These are phyloP conservation scores for Herminia tarsipennalis DNA, from an alignment of 2,888 invertebrate species.

Conservation along the genomic window DNA sequence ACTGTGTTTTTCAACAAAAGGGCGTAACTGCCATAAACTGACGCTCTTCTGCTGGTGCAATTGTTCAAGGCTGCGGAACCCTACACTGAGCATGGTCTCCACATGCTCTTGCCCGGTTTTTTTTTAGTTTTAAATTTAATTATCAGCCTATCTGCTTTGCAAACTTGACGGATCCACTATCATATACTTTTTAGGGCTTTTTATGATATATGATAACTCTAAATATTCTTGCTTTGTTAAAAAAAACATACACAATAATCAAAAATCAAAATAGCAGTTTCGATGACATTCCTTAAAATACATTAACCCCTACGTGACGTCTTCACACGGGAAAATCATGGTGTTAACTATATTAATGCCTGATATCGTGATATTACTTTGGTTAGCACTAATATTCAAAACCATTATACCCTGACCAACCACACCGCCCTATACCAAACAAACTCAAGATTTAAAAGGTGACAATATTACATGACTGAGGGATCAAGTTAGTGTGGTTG, in stretches of 20 bases:
- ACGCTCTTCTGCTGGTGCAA: too few relatives aligned
- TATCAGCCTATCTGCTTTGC: too few relatives aligned
- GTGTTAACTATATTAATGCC: conserved; percentile 78
- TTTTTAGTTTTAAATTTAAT: too few relatives aligned
- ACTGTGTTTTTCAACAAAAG: too few relatives aligned
- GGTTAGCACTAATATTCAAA: conserved; percentile 56
- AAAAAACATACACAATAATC: neutral
- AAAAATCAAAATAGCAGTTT: conserved; percentile 9
- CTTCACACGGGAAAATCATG: conserved; percentile 75
- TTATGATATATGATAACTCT: too few relatives aligned
- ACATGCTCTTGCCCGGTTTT: too few relatives aligned
- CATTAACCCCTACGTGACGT: conserved; percentile 42
- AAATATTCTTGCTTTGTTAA: too few relatives aligned
- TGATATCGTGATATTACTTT: conserved; percentile 57
- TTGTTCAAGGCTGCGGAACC: too few relatives aligned
- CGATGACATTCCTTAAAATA: conserved; percentile 36
- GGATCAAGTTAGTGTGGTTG: conserved; percentile 44
- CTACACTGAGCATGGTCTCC: too few relatives aligned
- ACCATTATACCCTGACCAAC: conserved; percentile 36
- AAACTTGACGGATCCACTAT: too few relatives aligned
- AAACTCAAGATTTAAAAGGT: neutral
- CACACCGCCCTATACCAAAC: neutral
- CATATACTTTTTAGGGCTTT: too few relatives aligned
- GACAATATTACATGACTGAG: neutral
- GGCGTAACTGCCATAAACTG: too few relatives aligned